Evolutionary conservation across 2,797 vertebrate genomes (phyloP).

Genomic region (Xyrichtys novacula): DNA sequence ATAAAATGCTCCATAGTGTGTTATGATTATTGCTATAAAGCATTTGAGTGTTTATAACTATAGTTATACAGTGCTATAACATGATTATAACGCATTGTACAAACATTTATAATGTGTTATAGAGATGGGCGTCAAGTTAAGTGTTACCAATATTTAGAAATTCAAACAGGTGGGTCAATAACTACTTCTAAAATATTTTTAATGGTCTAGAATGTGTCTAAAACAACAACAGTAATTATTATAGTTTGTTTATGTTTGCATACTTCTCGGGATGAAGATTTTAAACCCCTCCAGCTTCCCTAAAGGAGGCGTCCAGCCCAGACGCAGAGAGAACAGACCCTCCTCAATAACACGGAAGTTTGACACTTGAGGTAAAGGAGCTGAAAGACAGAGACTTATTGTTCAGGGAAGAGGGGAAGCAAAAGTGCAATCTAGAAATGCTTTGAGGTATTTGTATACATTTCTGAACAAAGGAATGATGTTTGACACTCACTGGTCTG

Average conservation of each 20-base stretch:
- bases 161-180: not conserved
- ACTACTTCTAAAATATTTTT: not conserved
- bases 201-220: not conserved
- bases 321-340: conserved; percentile 86
- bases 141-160: no score
- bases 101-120: no score
- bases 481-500: conserved; percentile 85
- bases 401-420: not conserved
- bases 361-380: conserved; percentile 85
- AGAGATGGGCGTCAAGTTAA: no score
- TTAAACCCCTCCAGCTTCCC: conserved; percentile 88
- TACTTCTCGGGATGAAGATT: conserved; percentile 91
- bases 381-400: conserved; percentile 67
- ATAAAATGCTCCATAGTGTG: no score
- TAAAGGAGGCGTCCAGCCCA: conserved; percentile 88
- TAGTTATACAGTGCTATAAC: no score
- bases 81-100: no score
- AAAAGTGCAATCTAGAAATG: conserved; percentile 1
- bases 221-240: not conserved
- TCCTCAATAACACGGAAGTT: conserved; percentile 92
- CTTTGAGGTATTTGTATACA: not conserved
- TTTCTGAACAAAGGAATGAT: not conserved
- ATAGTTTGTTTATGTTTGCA: conserved; percentile 33
- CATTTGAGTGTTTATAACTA: no score
- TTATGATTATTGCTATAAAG: no score